Base-by-base conservation (phyloP, 2,797 vertebrate species). In the Alca torda region DNA sequence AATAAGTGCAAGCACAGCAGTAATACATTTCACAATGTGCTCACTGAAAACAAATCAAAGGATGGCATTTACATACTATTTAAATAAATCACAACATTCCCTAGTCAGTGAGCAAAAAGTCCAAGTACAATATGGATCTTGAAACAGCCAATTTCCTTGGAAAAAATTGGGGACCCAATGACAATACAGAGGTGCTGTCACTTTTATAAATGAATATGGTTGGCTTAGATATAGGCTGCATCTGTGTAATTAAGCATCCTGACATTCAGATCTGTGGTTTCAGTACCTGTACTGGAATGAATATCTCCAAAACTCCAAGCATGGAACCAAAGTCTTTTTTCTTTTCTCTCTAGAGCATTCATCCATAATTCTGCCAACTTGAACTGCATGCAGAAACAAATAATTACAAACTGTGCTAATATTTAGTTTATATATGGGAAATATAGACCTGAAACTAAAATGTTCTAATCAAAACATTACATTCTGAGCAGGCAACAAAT, bases 381-480 rank as follows among this genome's bases (percentile, higher is more conserved):
- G 60, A 94, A 70, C 35, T 81, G 37, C 0, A 1, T 61, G 13
- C 28, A 69, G 51, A 89, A 93, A 77, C 33, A 68, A 53, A 24
- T 57, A 67, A 78, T 89, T 83, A 59, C 12, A 85, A 93, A 85
- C 80, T 57, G 18, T 54, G 15, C 24, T 54, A 31, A 41, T 83
- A 67, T 90, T 79, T 83, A 87, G 6, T n/a, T 77, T 74, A 61
- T 82, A 57, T 72, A 50, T 37, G 26, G 23, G 35, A 78, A 93
- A 80, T 75, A 84, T 3, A 94, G 57, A 86, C 69, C 30, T 92
- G 69, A 81, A 93, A 84, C 33, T 46, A 77, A 89, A 83, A 54
- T 68, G 6, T 86, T 91, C 39, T 83, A 94, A 86, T 86, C 41
- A 86, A 91, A 95, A 35, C 59, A 72, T 84, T 93, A 35, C n/a